phyloP scores from a whole-genome alignment of 2,113 vertebrate genomes.

The Oxygymnocypris stewartii region DNA sequence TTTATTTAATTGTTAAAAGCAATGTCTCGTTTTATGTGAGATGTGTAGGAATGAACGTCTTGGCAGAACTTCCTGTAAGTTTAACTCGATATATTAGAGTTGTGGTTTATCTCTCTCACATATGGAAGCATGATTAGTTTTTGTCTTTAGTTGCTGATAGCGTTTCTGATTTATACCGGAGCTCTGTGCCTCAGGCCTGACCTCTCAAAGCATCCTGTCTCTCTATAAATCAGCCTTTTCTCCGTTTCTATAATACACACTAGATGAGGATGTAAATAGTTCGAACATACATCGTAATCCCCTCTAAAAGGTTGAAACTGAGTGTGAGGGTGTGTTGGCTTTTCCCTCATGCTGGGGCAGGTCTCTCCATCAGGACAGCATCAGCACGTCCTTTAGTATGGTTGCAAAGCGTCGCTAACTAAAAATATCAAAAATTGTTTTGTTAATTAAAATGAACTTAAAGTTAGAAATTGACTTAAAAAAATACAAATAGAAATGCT shows the following conservation, averaged over 20 bases:
- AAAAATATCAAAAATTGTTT: neutral
- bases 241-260: constrained; percentile 30
- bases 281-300: neutral
- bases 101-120: constrained; percentile 24
- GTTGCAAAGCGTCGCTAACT: neutral
- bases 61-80: constrained; percentile 28
- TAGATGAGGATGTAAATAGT: constrained; percentile 38
- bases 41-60: neutral
- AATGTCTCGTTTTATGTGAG: neutral
- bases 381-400: neutral
- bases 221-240: constrained; percentile 7
- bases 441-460: neutral
- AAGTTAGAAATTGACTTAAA: too few species aligned
- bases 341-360: neutral
- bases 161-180: constrained; percentile 16
- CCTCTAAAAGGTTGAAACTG: neutral
- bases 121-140: constrained; percentile 25
- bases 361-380: neutral
- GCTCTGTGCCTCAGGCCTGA: neutral
- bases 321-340: constrained; percentile 22
- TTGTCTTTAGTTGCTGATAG: constrained; percentile 23
- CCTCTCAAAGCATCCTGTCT: neutral
- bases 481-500: too few species aligned
- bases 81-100: constrained; percentile 15
- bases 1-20: neutral